Base-by-base conservation (phyloP, 2,113 vertebrate genomes). In the Nothocercus nigrocapillus region DNA sequence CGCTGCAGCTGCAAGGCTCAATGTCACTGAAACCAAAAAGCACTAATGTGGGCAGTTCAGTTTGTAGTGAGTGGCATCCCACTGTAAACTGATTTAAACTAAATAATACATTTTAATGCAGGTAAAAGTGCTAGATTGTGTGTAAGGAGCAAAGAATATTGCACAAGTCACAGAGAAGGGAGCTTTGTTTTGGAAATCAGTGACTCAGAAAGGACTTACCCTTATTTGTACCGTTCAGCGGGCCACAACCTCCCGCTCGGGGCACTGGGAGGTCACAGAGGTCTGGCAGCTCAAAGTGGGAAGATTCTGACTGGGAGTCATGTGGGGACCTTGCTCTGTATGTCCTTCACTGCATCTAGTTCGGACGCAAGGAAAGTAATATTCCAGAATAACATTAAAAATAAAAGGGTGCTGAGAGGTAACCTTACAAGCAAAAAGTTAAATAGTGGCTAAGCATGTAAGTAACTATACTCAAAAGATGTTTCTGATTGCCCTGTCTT, bases 1-100 rank as follows among this genome's bases (percentile, higher is more conserved):
- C 93, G 87, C 79, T 63, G 83, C 70, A 91, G 59, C 81, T 88
- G 17, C 68, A 34, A 76, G 36, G 82, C 94, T 95, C 74, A 94
- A 85, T 94, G 66, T 77, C 79, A 80, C 58, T 89, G 85, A 70
- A 64, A 85, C 19, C 80, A 76, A n/a, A 64, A 56, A 51, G 45
- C 64, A 53, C 13, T 30, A 36, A 2, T 38, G 64, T 8, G 58
- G 58, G 9, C 27, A 34, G 15, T 36, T 36, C n/a, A 5, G 11
- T 70, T 70, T 28, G 45, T 28, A 70, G 45, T 24, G 10, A 19
- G 49, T 24, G 47, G 47, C 16, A 49, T 70, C 47, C 16, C 32
- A 24, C 9, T 36, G 22, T 51, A 13, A 51, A 25, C 32, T 51
- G 32, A 24, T 25, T 4, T 51, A 18, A 19, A 15, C 45, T 47